Conservation (phyloP, 1,140 invertebrate species). For the Heliothis virescens region DNA sequence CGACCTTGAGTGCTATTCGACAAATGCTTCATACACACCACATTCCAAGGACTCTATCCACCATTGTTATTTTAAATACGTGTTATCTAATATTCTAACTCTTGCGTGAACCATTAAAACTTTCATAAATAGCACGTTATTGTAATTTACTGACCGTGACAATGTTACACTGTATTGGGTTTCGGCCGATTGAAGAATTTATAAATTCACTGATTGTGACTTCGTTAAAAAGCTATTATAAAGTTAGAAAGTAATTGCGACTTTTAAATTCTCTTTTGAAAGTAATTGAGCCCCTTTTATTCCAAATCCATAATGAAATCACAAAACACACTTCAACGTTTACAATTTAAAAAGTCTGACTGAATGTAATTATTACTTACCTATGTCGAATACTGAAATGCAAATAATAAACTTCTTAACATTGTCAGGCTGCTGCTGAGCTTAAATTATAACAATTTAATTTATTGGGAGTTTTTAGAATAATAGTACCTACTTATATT, state of each 20-base stretch:
- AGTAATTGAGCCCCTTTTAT: no score
- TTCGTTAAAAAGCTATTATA: no score
- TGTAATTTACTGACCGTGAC: no score
- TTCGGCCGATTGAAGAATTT: no score
- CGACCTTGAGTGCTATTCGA: slow-evolving; percentile 29
- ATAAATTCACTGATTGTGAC: no score
- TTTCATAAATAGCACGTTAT: no score
- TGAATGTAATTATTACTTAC: background rate
- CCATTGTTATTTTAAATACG: slow-evolving; percentile 29
- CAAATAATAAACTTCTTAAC: background rate
- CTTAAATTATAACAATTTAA: background rate
- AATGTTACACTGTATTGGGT: no score
- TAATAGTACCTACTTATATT: background rate
- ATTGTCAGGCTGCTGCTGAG: background rate
- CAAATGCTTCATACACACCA: slow-evolving; percentile 7
- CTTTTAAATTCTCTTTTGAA: no score
- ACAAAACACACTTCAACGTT: no score
- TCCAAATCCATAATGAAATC: no score
- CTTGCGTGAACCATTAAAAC: background rate
- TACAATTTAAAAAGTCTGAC: no score
- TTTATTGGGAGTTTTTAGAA: slow-evolving; percentile 11
- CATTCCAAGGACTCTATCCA: slow-evolving; percentile 31
- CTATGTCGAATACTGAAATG: background rate
- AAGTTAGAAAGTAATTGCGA: no score
- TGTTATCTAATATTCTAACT: slow-evolving; percentile 1